phyloP scores from a whole-genome alignment of 2,797 vertebrate genomes.

The Anguilla anguilla region DNA sequence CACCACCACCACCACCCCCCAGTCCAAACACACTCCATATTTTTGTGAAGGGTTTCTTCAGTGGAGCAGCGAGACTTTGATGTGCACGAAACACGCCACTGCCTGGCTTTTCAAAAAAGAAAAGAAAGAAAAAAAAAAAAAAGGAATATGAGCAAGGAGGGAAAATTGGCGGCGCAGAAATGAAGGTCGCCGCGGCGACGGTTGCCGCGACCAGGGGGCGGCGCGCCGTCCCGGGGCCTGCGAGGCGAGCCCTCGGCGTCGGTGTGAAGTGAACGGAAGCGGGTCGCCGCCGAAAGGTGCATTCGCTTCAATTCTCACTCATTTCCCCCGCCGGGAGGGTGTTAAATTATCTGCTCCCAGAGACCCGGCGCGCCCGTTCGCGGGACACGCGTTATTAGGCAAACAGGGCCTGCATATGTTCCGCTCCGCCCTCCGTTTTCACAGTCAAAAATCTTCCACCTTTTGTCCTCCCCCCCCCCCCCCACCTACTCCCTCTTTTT shows the following conservation, averaged over 20 bases:
- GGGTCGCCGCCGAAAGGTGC: constrained; percentile 72
- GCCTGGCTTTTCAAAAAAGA: neutral
- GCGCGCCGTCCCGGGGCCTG: neutral
- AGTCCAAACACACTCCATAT: constrained; percentile 2
- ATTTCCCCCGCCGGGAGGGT: constrained; percentile 75
- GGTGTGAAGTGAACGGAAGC: constrained; percentile 74
- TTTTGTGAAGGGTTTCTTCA: constrained; percentile 12
- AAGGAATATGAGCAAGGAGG: neutral
- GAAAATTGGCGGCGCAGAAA: neutral
- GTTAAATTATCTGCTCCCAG: constrained; percentile 78
- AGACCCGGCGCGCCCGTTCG: constrained; percentile 69
- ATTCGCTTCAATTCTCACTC: constrained; percentile 82
- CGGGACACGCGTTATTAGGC: constrained; percentile 74
- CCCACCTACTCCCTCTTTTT: constrained; percentile 52
- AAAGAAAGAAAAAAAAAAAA: neutral
- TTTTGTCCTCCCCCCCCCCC: constrained; percentile 71
- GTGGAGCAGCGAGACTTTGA: constrained; percentile 22
- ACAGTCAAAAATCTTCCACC: constrained; percentile 75
- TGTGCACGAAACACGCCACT: neutral
- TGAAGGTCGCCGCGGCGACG: neutral
- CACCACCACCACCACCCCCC: neutral
- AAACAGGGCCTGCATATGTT: constrained; percentile 73
- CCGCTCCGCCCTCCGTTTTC: constrained; percentile 64
- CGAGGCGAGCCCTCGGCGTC: constrained; percentile 1
- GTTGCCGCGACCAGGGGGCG: neutral